Conservation (phyloP, 2,888 invertebrate genomes). For the Deilephila porcellus region DNA sequence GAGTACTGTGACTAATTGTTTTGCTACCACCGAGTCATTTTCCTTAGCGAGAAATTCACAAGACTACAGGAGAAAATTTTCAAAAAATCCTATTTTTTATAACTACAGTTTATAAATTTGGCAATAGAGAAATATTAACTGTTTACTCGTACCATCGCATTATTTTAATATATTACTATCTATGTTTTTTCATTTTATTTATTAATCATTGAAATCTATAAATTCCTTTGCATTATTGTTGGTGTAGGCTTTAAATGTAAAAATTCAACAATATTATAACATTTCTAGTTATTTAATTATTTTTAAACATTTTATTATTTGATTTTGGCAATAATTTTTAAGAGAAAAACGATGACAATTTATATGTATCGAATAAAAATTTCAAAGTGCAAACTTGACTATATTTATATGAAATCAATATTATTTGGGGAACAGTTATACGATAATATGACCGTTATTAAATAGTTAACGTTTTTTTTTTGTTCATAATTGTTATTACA, state of each 20-base stretch:
- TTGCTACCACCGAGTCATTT: constrained; percentile 59
- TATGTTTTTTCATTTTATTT: constrained; percentile 56
- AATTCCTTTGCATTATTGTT: constrained; percentile 77
- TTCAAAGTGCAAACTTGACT: constrained; percentile 21
- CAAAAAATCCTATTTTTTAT: constrained; percentile 71
- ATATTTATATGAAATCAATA: constrained; percentile 19
- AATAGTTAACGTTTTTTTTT: constrained; percentile 5
- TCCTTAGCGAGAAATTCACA: constrained; percentile 66
- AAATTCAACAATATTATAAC: constrained; percentile 51
- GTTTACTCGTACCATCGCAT: constrained; percentile 59
- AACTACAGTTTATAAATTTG: constrained; percentile 74
- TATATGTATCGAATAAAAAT: constrained; percentile 23
- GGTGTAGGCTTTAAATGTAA: constrained; percentile 53
- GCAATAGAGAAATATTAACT: constrained; percentile 76
- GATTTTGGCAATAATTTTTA: constrained; percentile 45
- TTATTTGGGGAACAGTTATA: constrained; percentile 28
- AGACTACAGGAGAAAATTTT: constrained; percentile 75
- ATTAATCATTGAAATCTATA: constrained; percentile 63
- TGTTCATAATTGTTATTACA: constrained; percentile 4
- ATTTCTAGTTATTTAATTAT: constrained; percentile 33
- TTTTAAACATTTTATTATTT: constrained; percentile 46
- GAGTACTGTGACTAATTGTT: constrained; percentile 62
- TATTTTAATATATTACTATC: constrained; percentile 60
- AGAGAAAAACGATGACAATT: constrained; percentile 17
- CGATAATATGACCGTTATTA: constrained; percentile 18